A percentile compares a stretch with the other conserved stretches of the same genome.
Conservation (phyloP, 2,113 vertebrate species). For the Plectropomus leopardus region DNA sequence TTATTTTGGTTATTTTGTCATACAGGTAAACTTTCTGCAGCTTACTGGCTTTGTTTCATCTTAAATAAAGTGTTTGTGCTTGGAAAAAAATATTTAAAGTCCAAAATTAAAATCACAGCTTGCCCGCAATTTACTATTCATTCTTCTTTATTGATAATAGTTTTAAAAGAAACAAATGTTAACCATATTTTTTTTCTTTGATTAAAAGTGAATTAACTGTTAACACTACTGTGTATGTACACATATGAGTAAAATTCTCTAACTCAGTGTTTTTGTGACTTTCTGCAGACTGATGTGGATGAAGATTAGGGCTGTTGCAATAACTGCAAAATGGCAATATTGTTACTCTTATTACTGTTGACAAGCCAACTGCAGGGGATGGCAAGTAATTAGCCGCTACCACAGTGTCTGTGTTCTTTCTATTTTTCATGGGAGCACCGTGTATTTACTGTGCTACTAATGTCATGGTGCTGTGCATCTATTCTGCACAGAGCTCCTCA, state of each 20-base stretch:
- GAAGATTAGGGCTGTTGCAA: no score
- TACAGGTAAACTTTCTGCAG: neutral
- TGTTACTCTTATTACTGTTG: no score
- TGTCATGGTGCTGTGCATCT: no score
- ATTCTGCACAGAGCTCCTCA: no score
- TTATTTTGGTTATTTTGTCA: slow-evolving; percentile 14
- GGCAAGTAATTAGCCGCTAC: no score
- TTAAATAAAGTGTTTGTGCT: neutral
- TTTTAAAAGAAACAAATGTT: neutral
- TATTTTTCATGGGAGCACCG: no score
- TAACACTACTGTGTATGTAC: no score
- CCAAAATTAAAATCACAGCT: neutral
- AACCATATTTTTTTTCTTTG: neutral
- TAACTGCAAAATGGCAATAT: no score
- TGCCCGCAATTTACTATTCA: neutral
- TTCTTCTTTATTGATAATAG: neutral
- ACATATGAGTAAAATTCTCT: neutral
- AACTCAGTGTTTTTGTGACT: neutral
- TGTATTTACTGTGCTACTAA: no score
- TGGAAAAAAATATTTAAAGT: neutral
- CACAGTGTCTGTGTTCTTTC: no score
- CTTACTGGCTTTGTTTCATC: neutral
- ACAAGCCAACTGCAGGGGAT: no score
- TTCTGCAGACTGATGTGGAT: neutral
- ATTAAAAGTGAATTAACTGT: neutral